Percentiles rank a stretch among this genome's conserved stretches.
These are phyloP conservation scores for Megalops cyprinoides DNA, from an alignment of 2,797 vertebrate genomes.

Conservation along the genomic window DNA sequence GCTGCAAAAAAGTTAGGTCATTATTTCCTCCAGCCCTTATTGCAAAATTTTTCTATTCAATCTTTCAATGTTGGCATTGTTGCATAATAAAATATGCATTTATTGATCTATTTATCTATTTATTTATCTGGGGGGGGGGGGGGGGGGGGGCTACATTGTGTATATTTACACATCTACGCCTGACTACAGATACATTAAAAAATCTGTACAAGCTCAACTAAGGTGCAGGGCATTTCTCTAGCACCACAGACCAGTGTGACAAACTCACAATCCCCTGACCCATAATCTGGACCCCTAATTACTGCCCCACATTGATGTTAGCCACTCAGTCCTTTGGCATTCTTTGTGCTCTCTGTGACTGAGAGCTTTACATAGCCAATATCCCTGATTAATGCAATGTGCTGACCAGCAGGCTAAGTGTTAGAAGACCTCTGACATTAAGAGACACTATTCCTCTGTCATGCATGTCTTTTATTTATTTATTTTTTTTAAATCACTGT, in stretches of 20 bases:
- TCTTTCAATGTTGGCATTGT: not conserved
- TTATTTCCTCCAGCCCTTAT: not conserved
- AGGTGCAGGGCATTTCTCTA: no score
- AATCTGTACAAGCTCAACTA: no score
- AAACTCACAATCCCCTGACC: not conserved
- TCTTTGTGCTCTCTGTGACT: not conserved
- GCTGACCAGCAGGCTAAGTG: not conserved
- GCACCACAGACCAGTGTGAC: not conserved
- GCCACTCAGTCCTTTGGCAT: not conserved
- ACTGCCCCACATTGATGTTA: not conserved
- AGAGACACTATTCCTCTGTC: not conserved
- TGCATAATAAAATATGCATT: not conserved
- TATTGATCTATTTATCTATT: no score
- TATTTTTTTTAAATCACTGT: not conserved
- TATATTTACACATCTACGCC: no score
- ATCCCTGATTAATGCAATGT: not conserved
- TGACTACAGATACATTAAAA: no score
- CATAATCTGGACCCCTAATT: not conserved
- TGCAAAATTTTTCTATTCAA: not conserved
- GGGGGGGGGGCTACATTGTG: no score
- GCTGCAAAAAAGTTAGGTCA: not conserved
- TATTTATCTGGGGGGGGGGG: no score
- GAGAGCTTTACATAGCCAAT: not conserved
- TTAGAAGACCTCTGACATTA: not conserved
- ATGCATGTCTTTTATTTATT: not conserved